A percentile compares a stretch with the other conserved stretches of the same genome.
Evolutionary conservation across 2,888 invertebrate species (phyloP).

Genomic region (Pomacea canaliculata): DNA sequence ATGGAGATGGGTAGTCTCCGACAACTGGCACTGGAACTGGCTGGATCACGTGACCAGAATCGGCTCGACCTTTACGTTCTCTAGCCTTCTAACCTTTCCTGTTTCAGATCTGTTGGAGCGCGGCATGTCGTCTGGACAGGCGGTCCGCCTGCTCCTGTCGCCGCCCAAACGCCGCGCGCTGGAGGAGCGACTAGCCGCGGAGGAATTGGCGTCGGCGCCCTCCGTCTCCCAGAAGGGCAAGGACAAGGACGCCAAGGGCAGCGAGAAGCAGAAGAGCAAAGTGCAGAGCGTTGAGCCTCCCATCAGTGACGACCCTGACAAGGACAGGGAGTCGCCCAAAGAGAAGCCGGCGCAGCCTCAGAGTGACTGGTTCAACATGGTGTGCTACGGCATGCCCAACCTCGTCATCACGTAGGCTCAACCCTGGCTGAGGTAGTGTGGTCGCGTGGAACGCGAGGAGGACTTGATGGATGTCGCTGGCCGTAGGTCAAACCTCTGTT

Average conservation of each 20-base stretch:
- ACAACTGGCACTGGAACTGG: too few species aligned
- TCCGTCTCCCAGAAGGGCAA: slow-evolving; percentile 9
- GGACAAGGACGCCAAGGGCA: neutral
- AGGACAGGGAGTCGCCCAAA: slow-evolving; percentile 33
- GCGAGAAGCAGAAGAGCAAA: slow-evolving; percentile 44
- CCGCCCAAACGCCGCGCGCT: slow-evolving; percentile 44
- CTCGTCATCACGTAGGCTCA: slow-evolving; percentile 58
- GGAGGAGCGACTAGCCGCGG: slow-evolving; percentile 44
- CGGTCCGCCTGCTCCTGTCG: slow-evolving; percentile 50
- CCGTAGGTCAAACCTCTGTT: neutral
- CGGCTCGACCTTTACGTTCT: too few species aligned
- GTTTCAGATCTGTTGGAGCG: slow-evolving; percentile 61
- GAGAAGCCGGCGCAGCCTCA: slow-evolving; percentile 37
- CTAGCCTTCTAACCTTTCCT: too few species aligned
- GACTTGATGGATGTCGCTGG: neutral
- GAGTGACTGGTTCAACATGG: slow-evolving; percentile 64
- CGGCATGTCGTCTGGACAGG: slow-evolving; percentile 63
- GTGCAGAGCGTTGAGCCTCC: slow-evolving; percentile 36
- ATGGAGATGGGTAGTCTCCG: too few species aligned
- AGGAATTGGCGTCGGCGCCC: slow-evolving; percentile 9
- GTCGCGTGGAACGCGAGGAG: neutral
- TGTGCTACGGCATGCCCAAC: slow-evolving; percentile 69
- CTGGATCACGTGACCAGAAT: too few species aligned
- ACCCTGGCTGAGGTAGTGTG: slow-evolving; percentile 14
- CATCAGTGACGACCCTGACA: slow-evolving; percentile 35